Conservation (phyloP, 2,888 invertebrate genomes). For the Mystacides longicornis region DNA sequence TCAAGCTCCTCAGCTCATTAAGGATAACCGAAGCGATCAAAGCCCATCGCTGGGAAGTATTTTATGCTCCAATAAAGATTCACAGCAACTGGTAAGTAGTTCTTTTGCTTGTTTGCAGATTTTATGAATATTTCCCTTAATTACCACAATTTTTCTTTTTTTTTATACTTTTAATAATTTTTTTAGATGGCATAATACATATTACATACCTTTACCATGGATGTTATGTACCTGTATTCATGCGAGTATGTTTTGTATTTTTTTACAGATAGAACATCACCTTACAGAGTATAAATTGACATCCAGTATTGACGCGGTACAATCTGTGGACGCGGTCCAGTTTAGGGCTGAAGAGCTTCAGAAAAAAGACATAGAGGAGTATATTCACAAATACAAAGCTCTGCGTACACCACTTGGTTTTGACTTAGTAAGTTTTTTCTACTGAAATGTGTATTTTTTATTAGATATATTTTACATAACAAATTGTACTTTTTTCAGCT, state of each 20-base stretch:
- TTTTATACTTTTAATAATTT: too few species aligned
- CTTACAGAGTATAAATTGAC: not conserved
- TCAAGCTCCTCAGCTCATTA: not conserved
- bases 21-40: not conserved
- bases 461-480: not conserved
- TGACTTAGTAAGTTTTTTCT: not conserved
- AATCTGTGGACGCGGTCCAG: not conserved
- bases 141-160: not conserved
- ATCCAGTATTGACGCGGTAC: not conserved
- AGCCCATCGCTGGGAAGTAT: not conserved
- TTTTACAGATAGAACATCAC: not conserved
- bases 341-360: not conserved
- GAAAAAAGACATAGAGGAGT: not conserved
- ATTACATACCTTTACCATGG: not conserved
- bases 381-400: not conserved
- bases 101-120: not conserved
- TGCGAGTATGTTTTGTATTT: not conserved
- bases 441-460: not conserved
- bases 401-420: not conserved
- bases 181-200: too few species aligned
- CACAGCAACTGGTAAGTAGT: not conserved
- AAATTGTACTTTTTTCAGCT: not conserved
- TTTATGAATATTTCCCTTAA: not conserved
- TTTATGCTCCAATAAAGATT: not conserved
- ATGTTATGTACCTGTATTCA: not conserved